phyloP scores from a whole-genome alignment of 2,888 invertebrate genomes.

The Lumbricus terrestris region DNA sequence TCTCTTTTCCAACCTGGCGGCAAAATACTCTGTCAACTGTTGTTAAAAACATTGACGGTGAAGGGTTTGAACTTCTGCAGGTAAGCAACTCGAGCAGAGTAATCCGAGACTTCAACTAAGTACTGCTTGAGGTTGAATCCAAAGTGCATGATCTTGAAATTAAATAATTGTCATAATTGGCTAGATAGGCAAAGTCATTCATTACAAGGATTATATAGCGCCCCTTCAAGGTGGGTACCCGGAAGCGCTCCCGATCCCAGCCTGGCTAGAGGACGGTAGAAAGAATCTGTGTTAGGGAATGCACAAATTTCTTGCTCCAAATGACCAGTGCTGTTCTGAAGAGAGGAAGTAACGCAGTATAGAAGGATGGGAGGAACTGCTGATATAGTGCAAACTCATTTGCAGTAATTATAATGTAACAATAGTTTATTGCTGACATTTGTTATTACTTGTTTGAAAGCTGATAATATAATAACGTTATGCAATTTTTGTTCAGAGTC shows the following conservation, averaged over 20 bases:
- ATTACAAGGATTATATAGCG: too few relatives aligned
- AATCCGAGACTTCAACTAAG: too few relatives aligned
- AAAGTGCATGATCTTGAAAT: neutral
- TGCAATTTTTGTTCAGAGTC: conserved; percentile 66
- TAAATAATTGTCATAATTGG: neutral
- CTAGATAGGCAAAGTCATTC: too few relatives aligned
- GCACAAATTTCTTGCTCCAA: neutral
- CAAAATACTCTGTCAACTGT: conserved; percentile 71
- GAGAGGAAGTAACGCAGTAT: neutral
- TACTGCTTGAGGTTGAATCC: too few relatives aligned
- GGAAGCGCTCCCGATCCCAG: too few relatives aligned
- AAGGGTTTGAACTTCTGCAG: conserved; percentile 72
- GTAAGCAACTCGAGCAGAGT: conserved; percentile 21
- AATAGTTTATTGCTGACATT: neutral
- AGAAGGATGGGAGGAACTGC: too few relatives aligned
- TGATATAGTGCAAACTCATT: neutral
- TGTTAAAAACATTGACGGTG: conserved; percentile 71
- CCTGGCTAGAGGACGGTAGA: too few relatives aligned
- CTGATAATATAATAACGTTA: neutral
- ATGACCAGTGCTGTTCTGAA: neutral
- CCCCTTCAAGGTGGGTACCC: too few relatives aligned
- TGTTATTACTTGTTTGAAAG: too few relatives aligned
- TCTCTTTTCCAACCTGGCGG: conserved; percentile 91
- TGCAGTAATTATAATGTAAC: neutral
- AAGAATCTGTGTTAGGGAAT: too few relatives aligned